phyloP scores from a whole-genome alignment of 2,888 invertebrate genomes.

The Pasiphila rectangulata region DNA sequence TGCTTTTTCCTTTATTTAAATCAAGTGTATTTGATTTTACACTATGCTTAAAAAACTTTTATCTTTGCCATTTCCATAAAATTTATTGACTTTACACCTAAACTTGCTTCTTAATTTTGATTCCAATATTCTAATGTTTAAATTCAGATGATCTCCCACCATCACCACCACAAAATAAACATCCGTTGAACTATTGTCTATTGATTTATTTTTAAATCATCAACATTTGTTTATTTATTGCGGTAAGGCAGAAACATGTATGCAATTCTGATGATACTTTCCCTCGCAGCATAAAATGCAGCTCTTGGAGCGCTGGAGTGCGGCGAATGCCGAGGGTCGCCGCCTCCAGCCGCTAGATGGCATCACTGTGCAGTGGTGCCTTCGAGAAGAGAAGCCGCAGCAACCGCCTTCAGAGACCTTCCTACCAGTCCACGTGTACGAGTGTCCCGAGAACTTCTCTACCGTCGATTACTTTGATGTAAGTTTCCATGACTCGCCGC shows the following conservation, averaged over 20 bases:
- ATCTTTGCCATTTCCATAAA: too few relatives aligned
- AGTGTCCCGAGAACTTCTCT: constrained; percentile 91
- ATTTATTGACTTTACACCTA: too few relatives aligned
- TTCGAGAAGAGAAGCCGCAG: constrained; percentile 81
- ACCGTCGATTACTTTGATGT: constrained; percentile 92
- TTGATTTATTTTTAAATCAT: too few relatives aligned
- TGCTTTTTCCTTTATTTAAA: neutral
- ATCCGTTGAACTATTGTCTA: too few relatives aligned
- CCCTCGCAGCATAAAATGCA: constrained; percentile 84
- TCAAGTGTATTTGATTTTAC: neutral
- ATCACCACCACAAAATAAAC: too few relatives aligned
- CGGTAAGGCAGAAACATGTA: too few relatives aligned
- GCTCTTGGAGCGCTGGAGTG: constrained; percentile 83
- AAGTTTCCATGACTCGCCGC: constrained; percentile 42
- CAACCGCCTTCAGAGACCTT: constrained; percentile 80
- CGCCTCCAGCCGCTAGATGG: constrained; percentile 78
- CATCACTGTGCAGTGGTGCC: constrained; percentile 86
- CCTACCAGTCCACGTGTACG: constrained; percentile 87
- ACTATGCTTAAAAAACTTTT: too few relatives aligned
- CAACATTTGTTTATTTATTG: too few relatives aligned
- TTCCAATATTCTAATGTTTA: too few relatives aligned
- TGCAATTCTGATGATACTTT: neutral
- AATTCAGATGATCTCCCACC: too few relatives aligned
- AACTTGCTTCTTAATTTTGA: too few relatives aligned
- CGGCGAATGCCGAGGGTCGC: constrained; percentile 54